Conservation (phyloP, 2,113 vertebrate genomes). For the Anser cygnoides region DNA sequence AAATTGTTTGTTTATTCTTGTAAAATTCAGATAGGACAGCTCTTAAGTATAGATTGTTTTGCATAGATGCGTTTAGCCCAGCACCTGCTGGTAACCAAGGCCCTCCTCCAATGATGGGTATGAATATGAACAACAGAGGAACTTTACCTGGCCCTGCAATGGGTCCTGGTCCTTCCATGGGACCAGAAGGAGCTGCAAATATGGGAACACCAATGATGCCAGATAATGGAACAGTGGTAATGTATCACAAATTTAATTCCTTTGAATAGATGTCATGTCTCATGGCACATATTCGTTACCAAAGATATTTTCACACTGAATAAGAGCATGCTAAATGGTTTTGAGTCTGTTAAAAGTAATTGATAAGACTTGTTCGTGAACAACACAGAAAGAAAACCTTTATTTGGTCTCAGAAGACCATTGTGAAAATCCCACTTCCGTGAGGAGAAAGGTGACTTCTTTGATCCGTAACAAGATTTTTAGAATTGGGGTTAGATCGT, state of each 20-base stretch:
- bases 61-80: slow-evolving; percentile 97
- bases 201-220: slow-evolving; percentile 91
- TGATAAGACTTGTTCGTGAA: background rate
- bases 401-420: background rate
- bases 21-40: slow-evolving; percentile 79
- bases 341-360: background rate
- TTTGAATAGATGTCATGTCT: slow-evolving; percentile 70
- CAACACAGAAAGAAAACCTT: background rate
- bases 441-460: background rate
- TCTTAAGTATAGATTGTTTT: slow-evolving; percentile 92
- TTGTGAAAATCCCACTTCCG: background rate
- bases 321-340: background rate
- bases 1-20: slow-evolving; percentile 76
- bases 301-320: slow-evolving; percentile 82
- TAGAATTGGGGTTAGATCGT: background rate
- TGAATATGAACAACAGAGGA: slow-evolving; percentile 93
- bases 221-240: slow-evolving; percentile 98
- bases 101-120: slow-evolving; percentile 96
- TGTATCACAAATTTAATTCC: slow-evolving; percentile 82
- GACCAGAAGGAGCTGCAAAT: slow-evolving; percentile 90
- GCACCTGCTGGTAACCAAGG: slow-evolving; percentile 92
- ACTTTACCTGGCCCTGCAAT: slow-evolving; percentile 86
- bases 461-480: background rate
- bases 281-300: slow-evolving; percentile 54
- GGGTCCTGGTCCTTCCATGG: slow-evolving; percentile 89